Conservation (phyloP, 2,113 vertebrate genomes). For the Ophiodon elongatus region DNA sequence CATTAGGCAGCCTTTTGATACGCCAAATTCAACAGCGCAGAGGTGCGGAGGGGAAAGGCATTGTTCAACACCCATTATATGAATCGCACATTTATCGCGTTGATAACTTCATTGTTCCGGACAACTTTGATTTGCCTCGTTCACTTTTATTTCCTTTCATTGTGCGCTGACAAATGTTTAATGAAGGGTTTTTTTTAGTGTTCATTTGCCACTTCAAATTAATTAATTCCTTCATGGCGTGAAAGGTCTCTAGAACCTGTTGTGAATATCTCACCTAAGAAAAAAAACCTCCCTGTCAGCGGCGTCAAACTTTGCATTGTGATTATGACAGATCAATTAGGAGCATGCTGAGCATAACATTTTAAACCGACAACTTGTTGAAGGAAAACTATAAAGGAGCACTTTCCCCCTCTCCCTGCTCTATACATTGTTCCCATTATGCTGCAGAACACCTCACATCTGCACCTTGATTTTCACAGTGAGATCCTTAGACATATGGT, state of each 20-base stretch:
- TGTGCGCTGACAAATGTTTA: constrained; percentile 16
- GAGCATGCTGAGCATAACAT: constrained; percentile 16
- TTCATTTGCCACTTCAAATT: constrained; percentile 31
- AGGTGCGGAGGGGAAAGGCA: neutral
- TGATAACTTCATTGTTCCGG: constrained; percentile 37
- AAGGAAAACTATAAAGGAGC: constrained; percentile 20
- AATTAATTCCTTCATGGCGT: constrained; percentile 3
- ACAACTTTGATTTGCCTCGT: constrained; percentile 23
- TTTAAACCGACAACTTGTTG: constrained; percentile 11
- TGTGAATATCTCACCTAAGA: too few species aligned
- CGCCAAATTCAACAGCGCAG: neutral
- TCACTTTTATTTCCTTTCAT: constrained; percentile 16
- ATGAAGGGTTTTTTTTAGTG: constrained; percentile 9
- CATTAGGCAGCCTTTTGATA: constrained; percentile 44
- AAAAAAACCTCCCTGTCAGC: constrained; percentile 1
- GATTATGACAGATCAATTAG: constrained; percentile 57
- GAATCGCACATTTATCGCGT: constrained; percentile 31
- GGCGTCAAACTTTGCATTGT: constrained; percentile 27
- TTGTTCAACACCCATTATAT: constrained; percentile 39
- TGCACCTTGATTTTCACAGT: constrained; percentile 18
- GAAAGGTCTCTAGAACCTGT: neutral
- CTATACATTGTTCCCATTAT: neutral
- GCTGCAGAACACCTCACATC: neutral
- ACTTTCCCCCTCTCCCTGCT: neutral
- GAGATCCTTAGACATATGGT: neutral